These are phyloP conservation scores for Resseliella maxima DNA, from an alignment of 2,888 invertebrate species.

Conservation along the genomic window DNA sequence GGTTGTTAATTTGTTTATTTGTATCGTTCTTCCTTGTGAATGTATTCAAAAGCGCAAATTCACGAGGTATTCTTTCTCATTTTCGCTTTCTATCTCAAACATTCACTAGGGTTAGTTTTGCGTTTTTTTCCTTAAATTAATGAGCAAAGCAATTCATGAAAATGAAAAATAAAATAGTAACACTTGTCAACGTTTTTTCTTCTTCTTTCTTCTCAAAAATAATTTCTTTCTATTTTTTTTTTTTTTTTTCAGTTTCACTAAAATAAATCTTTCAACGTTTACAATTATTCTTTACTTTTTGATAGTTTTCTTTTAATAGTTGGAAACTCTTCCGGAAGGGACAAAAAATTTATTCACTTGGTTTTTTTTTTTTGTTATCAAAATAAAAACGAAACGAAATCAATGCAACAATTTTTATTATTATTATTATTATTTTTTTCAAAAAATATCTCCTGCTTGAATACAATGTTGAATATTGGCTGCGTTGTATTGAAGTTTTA, in stretches of 20 bases:
- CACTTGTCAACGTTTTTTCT: not conserved
- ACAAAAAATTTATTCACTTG: not conserved
- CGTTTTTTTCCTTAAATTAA: not conserved
- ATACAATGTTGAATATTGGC: not conserved
- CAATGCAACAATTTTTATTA: slow-evolving; percentile 42
- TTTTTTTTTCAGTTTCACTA: not conserved
- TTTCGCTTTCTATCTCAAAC: too few species aligned
- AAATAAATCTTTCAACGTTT: slow-evolving; percentile 39
- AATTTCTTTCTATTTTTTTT: slow-evolving; percentile 10
- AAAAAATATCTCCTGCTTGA: slow-evolving; percentile 7
- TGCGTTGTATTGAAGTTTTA: slow-evolving; percentile 40
- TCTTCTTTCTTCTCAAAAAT: not conserved
- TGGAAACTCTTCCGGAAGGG: not conserved
- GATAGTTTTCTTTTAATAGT: not conserved
- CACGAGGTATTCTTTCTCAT: not conserved
- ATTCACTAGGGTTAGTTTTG: not conserved
- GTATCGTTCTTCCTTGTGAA: not conserved
- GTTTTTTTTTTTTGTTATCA: not conserved
- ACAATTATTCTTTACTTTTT: slow-evolving; percentile 2
- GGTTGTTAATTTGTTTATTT: not conserved
- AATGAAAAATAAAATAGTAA: slow-evolving; percentile 45
- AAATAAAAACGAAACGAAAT: slow-evolving; percentile 53
- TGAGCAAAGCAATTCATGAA: slow-evolving; percentile 33
- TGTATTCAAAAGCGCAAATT: not conserved
- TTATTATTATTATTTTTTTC: not conserved